These are phyloP conservation scores for Oreochromis grahami DNA, from an alignment of 2,797 vertebrate species.

Conservation along the genomic window DNA sequence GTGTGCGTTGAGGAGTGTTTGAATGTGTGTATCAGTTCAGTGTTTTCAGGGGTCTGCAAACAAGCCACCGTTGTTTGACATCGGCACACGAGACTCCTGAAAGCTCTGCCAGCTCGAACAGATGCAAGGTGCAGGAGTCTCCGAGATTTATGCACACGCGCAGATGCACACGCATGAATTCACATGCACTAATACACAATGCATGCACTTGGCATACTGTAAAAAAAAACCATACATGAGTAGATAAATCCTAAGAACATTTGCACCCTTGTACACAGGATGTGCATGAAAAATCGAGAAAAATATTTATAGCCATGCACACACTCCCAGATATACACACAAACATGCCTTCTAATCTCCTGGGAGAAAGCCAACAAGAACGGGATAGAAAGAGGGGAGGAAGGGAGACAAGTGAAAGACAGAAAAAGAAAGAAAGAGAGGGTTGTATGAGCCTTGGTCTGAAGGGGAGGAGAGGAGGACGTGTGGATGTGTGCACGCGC, in stretches of 20 bases:
- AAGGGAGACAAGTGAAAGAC: slow-evolving; percentile 27
- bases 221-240: not conserved
- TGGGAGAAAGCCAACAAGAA: slow-evolving; percentile 28
- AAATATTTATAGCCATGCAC: not conserved
- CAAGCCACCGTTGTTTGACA: slow-evolving; percentile 65
- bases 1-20: slow-evolving; percentile 7
- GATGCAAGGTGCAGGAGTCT: slow-evolving; percentile 57
- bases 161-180: not conserved
- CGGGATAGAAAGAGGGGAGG: slow-evolving; percentile 9
- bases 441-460: slow-evolving; percentile 44
- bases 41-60: slow-evolving; percentile 43
- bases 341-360: slow-evolving; percentile 23
- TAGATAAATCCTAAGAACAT: not conserved
- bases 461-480: slow-evolving; percentile 41
- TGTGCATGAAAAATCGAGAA: not conserved
- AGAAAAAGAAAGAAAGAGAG: slow-evolving; percentile 41
- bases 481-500: slow-evolving; percentile 10
- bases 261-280: not conserved
- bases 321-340: not conserved
- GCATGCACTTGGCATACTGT: not conserved
- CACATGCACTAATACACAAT: not conserved
- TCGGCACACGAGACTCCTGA: slow-evolving; percentile 42
- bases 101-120: slow-evolving; percentile 55
- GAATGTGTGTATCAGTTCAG: slow-evolving; percentile 41
- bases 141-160: not conserved